Percentiles rank a stretch among this genome's conserved stretches.
Conservation (phyloP, 2,888 invertebrate species). For the Campoplex capitator region DNA sequence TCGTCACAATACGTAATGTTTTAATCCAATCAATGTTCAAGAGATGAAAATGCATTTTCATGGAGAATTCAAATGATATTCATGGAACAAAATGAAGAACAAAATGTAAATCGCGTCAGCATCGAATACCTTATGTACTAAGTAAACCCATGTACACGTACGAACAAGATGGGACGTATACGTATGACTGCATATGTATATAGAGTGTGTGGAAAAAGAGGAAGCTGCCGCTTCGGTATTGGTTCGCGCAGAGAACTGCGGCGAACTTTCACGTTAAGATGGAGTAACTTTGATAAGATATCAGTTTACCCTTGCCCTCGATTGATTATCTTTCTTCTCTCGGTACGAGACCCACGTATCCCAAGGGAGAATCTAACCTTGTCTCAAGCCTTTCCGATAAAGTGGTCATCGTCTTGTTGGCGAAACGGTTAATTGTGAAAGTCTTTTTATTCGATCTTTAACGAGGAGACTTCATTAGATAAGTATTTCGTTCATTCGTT, state of each 20-base stretch:
- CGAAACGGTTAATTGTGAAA: slow-evolving; percentile 11
- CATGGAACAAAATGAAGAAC: not conserved
- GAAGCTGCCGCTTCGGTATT: slow-evolving; percentile 43
- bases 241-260: slow-evolving; percentile 57
- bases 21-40: not conserved
- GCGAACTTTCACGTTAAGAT: slow-evolving; percentile 75
- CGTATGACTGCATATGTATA: not conserved
- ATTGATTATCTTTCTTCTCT: slow-evolving; percentile 81
- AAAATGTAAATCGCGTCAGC: slow-evolving; percentile 27
- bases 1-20: not conserved
- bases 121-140: slow-evolving; percentile 27
- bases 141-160: slow-evolving; percentile 14
- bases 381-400: slow-evolving; percentile 16
- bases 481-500: not conserved
- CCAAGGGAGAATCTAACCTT: slow-evolving; percentile 37
- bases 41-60: not conserved
- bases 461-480: not conserved
- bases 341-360: slow-evolving; percentile 47
- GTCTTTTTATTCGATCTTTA: not conserved
- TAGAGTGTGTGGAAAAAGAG: slow-evolving; percentile 9
- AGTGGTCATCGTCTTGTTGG: not conserved
- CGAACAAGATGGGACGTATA: slow-evolving; percentile 3
- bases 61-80: not conserved
- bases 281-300: slow-evolving; percentile 83
- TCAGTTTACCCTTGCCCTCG: slow-evolving; percentile 80